Conservation (phyloP, 2,888 invertebrate genomes). For the Augochlorella aurata region DNA sequence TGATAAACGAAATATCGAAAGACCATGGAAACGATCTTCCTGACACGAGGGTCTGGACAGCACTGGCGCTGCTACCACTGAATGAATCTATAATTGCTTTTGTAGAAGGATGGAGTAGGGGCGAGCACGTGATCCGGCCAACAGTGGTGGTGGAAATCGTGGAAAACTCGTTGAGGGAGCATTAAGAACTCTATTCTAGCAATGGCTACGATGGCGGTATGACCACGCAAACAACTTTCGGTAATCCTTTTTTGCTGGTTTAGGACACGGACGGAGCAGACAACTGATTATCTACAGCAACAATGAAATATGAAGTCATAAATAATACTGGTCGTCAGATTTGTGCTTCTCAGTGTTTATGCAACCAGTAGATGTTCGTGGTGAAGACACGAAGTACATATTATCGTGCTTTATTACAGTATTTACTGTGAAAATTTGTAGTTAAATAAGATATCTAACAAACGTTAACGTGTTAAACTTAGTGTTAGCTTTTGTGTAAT, state of each 20-base stretch:
- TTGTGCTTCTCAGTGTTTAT: no score
- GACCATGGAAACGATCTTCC: not conserved
- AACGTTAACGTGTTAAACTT: no score
- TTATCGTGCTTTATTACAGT: no score
- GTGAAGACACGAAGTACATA: no score
- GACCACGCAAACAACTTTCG: not conserved
- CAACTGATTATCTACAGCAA: not conserved
- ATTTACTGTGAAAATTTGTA: no score
- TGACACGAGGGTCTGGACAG: slow-evolving; percentile 39
- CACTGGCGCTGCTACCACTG: slow-evolving; percentile 68
- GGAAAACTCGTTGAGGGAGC: slow-evolving; percentile 55
- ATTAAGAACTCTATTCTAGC: slow-evolving; percentile 43
- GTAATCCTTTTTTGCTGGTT: not conserved
- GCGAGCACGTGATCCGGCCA: slow-evolving; percentile 36
- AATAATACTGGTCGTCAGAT: no score
- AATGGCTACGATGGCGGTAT: slow-evolving; percentile 29
- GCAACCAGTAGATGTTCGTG: no score
- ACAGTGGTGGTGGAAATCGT: slow-evolving; percentile 61
- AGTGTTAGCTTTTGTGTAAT: no score
- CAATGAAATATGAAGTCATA: not conserved
- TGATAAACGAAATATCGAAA: not conserved
- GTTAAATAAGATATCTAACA: no score
- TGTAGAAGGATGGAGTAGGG: slow-evolving; percentile 21
- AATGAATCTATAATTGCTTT: slow-evolving; percentile 74
- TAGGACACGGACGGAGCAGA: not conserved